Conservation (phyloP, 2,888 invertebrate species). For the Philhelius pedissequus region DNA sequence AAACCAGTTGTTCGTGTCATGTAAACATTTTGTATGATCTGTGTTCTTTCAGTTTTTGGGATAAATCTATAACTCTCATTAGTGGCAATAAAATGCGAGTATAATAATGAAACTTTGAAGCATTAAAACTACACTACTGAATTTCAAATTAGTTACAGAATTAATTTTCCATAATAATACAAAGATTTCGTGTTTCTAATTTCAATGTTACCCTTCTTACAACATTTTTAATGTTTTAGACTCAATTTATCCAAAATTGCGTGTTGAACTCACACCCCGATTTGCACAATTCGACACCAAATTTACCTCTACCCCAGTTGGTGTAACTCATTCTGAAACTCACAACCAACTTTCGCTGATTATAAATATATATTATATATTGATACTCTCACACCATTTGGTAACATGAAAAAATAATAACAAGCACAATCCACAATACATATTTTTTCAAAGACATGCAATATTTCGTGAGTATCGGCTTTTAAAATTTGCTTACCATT, state of each 20-base stretch:
- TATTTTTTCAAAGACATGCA: slow-evolving; percentile 1
- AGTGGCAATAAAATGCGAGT: too few relatives aligned
- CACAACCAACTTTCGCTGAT: slow-evolving; percentile 1
- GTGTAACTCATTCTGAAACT: not conserved
- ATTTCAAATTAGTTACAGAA: not conserved
- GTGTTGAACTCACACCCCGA: not conserved
- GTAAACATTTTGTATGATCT: too few relatives aligned
- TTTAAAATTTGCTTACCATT: not conserved
- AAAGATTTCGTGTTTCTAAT: not conserved
- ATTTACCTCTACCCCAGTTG: not conserved
- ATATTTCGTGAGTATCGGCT: not conserved
- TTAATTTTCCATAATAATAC: not conserved
- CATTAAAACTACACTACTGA: not conserved
- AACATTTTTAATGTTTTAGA: not conserved
- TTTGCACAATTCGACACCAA: not conserved
- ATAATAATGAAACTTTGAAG: not conserved
- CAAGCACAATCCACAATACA: too few relatives aligned
- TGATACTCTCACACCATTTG: not conserved
- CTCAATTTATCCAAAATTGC: not conserved
- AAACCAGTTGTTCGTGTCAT: too few relatives aligned
- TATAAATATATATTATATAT: not conserved
- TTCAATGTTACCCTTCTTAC: not conserved
- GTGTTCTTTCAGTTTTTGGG: too few relatives aligned
- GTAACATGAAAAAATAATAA: not conserved
- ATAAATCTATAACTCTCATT: too few relatives aligned